Conservation (phyloP, 2,888 invertebrate species). For the Paralinhomoeus sp. region DNA sequence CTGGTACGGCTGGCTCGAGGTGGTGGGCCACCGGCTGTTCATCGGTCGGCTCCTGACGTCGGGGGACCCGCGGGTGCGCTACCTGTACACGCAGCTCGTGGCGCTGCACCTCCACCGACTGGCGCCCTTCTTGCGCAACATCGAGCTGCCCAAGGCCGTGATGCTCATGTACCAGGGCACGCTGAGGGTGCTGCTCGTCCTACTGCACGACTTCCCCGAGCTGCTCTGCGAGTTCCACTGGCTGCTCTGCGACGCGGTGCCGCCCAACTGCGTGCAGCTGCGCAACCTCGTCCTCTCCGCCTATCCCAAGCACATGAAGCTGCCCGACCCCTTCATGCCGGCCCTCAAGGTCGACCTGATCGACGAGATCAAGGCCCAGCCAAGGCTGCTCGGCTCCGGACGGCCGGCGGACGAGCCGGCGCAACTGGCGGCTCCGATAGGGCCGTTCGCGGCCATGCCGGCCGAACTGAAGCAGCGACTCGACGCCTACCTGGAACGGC, state of each 20-base stretch:
- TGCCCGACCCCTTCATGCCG: constrained; percentile 95
- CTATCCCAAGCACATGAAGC: constrained; percentile 85
- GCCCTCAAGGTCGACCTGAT: constrained; percentile 49
- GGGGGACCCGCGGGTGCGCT: constrained; percentile 21
- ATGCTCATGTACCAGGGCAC: constrained; percentile 74
- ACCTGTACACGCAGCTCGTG: constrained; percentile 73
- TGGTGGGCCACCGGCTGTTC: constrained; percentile 85
- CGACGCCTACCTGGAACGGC: constrained; percentile 71
- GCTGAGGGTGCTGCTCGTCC: constrained; percentile 67
- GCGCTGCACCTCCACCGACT: constrained; percentile 87
- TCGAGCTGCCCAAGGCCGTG: constrained; percentile 65
- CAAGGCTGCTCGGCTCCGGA: constrained; percentile 15
- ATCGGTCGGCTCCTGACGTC: constrained; percentile 60
- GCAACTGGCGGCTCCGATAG: constrained; percentile 13
- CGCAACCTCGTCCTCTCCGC: constrained; percentile 89
- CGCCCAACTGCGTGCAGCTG: constrained; percentile 95
- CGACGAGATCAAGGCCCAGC: constrained; percentile 21
- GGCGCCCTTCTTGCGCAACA: constrained; percentile 85
- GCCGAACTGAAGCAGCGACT: constrained; percentile 40
- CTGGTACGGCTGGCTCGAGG: constrained; percentile 90
- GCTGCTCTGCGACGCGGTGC: constrained; percentile 94
- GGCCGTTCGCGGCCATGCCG: constrained; percentile 16
- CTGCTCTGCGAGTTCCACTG: constrained; percentile 97
- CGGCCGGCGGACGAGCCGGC: constrained; percentile 15
- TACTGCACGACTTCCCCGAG: constrained; percentile 95